Evolutionary conservation across 2,113 vertebrate species (phyloP).

Genomic region (Actinemys pallida): DNA sequence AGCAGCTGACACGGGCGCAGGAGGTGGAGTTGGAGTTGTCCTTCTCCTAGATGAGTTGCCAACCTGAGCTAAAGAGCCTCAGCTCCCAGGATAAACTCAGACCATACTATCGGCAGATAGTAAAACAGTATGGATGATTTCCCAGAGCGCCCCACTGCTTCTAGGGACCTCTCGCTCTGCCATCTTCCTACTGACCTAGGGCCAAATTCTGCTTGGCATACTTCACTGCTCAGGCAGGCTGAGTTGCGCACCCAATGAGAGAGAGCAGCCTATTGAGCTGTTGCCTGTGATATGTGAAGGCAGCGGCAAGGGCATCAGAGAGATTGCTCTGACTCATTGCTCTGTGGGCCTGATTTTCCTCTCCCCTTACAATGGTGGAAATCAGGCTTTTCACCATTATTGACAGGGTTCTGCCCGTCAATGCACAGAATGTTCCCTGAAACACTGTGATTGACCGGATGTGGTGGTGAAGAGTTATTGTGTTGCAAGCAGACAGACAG

Average conservation of each 20-base stretch:
- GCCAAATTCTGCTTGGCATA: not conserved
- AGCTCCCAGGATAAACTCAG: no score
- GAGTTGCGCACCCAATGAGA: no score
- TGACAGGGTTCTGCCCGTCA: not conserved
- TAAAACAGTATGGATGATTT: not conserved
- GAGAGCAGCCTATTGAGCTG: no score
- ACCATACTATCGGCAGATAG: no score
- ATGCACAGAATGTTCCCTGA: not conserved
- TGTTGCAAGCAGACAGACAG: not conserved
- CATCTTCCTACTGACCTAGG: not conserved
- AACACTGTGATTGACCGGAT: not conserved
- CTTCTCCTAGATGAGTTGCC: no score
- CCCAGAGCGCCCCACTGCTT: not conserved
- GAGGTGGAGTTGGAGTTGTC: no score
- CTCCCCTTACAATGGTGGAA: not conserved
- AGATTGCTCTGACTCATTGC: not conserved
- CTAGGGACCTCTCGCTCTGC: not conserved
- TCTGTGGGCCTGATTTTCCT: not conserved
- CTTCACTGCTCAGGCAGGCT: no score
- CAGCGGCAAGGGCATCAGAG: not conserved
- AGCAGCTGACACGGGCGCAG: no score
- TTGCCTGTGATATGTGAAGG: no score
- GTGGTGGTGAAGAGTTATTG: accelerated
- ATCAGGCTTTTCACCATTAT: not conserved
- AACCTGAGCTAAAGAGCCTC: no score